phyloP scores from a whole-genome alignment of 2,797 vertebrate genomes.

The Odontamblyopus lacepedii region DNA sequence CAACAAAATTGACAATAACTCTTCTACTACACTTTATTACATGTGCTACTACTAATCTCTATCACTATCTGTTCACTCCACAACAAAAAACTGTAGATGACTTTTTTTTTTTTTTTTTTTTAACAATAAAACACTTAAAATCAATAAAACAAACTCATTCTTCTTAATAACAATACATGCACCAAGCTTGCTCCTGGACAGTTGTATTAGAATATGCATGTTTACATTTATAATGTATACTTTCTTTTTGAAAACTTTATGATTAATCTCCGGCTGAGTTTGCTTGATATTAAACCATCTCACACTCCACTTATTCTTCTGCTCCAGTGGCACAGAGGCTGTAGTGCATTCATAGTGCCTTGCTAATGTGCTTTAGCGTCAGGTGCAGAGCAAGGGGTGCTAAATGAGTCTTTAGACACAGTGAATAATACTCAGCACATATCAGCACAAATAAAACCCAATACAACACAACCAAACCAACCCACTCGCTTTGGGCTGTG shows the following conservation, averaged over 20 bases:
- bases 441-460: slow-evolving; percentile 40
- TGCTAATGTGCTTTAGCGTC: slow-evolving; percentile 17
- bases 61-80: too few relatives aligned
- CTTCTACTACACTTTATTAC: background rate
- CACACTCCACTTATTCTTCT: slow-evolving; percentile 46
- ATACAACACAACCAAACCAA: slow-evolving; percentile 23
- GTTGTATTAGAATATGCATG: background rate
- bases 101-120: too few relatives aligned
- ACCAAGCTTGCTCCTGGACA: background rate
- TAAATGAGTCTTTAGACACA: slow-evolving; percentile 39
- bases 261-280: slow-evolving; percentile 15
- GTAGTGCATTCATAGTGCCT: slow-evolving; percentile 1
- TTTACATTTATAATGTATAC: background rate
- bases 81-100: background rate
- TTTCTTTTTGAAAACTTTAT: background rate
- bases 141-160: background rate
- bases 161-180: background rate
- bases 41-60: background rate
- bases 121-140: background rate
- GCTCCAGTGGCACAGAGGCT: background rate
- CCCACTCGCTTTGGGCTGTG: slow-evolving; percentile 21
- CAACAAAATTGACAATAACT: too few relatives aligned
- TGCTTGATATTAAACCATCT: slow-evolving; percentile 32
- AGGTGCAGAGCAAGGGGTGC: background rate
- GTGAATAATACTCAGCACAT: slow-evolving; percentile 46